Evolutionary conservation across 1,140 invertebrate genomes (phyloP).

Genomic region (Melanaphis sacchari): DNA sequence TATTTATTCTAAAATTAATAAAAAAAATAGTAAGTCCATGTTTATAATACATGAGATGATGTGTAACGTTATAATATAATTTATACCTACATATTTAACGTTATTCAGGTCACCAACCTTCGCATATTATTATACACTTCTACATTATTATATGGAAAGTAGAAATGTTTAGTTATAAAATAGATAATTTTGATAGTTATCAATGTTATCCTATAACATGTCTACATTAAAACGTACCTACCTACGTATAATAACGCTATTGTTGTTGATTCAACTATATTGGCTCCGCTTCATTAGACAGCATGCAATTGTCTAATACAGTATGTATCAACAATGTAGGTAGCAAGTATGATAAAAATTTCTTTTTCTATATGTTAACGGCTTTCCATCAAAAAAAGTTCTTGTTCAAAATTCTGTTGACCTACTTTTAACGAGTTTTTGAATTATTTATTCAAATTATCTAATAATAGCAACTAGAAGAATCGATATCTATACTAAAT

Average conservation of each 20-base stretch:
- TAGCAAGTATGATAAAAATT: background rate
- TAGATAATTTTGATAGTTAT: slow-evolving; percentile 21
- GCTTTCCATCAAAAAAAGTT: background rate
- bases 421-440: background rate
- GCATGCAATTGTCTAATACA: background rate
- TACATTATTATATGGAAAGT: background rate
- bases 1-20: background rate
- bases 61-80: no score
- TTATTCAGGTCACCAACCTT: no score
- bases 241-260: background rate
- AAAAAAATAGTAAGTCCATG: background rate
- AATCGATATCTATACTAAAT: background rate
- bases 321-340: background rate
- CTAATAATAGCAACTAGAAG: background rate
- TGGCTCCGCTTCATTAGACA: background rate
- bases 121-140: background rate
- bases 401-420: background rate
- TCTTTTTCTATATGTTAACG: background rate
- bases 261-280: background rate
- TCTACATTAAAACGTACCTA: background rate
- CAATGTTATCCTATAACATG: background rate
- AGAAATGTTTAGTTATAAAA: background rate
- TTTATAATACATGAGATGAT: no score
- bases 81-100: no score
- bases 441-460: background rate